Evolutionary conservation across 2,113 vertebrate species (phyloP).

Genomic region (Mungos mungo): DNA sequence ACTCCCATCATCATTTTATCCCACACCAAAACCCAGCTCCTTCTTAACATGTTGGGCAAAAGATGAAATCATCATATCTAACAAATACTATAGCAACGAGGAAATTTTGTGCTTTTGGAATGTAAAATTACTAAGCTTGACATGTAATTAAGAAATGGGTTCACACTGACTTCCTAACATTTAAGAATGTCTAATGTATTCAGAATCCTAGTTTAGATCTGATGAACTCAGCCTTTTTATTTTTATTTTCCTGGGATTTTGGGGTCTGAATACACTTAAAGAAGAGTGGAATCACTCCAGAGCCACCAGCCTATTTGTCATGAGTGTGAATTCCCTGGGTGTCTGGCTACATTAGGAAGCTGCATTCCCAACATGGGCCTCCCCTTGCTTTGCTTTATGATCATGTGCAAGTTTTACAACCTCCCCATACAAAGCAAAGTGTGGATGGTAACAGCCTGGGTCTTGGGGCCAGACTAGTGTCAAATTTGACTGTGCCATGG

Average conservation of each 20-base stretch:
- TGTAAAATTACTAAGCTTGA: conserved; percentile 5
- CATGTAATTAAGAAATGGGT: neutral
- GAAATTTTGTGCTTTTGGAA: neutral
- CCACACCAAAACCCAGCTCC: neutral
- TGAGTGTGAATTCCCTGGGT: neutral
- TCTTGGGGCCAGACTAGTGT: neutral
- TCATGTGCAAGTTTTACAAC: neutral
- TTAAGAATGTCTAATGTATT: neutral
- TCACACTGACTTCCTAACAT: neutral
- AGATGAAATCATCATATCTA: neutral
- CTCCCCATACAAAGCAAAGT: neutral
- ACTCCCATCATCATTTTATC: neutral
- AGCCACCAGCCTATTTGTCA: neutral
- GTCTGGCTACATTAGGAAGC: neutral
- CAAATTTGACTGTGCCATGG: neutral
- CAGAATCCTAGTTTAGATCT: neutral
- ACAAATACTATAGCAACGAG: neutral
- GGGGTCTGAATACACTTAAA: neutral
- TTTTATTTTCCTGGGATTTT: neutral
- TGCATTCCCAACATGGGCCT: neutral
- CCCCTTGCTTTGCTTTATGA: neutral
- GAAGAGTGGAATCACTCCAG: neutral
- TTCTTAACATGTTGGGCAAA: neutral
- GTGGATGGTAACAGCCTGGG: neutral
- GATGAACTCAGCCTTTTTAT: neutral